Evolutionary conservation across 2,797 vertebrate species (phyloP).

Genomic region (Myripristis jacobus): DNA sequence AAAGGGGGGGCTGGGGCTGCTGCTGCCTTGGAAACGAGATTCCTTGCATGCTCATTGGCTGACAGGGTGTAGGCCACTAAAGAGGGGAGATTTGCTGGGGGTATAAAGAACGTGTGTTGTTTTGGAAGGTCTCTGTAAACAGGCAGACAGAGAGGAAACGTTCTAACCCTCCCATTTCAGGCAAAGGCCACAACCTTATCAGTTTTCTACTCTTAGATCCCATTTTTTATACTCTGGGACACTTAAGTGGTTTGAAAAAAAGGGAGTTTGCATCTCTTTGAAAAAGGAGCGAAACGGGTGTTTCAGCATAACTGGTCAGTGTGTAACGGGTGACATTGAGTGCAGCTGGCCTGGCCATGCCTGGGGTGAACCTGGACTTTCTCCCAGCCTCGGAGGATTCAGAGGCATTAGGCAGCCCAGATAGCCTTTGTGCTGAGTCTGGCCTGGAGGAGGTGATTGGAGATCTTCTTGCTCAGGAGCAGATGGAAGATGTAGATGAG

Average conservation of each 20-base stretch:
- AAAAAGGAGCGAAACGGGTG: not conserved
- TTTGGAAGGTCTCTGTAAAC: constrained; percentile 43
- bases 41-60: constrained; percentile 78
- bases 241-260: constrained; percentile 10
- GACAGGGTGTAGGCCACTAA: constrained; percentile 45
- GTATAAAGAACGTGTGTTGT: constrained; percentile 75
- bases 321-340: not conserved
- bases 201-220: not conserved
- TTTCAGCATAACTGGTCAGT: not conserved
- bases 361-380: constrained; percentile 80
- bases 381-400: constrained; percentile 58
- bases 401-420: constrained; percentile 55
- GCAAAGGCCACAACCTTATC: not conserved
- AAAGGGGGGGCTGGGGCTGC: constrained; percentile 57
- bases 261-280: not conserved
- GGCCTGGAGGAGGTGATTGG: constrained; percentile 73
- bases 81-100: constrained; percentile 62
- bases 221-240: not conserved
- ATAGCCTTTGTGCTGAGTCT: constrained; percentile 66
- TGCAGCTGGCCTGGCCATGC: constrained; percentile 70
- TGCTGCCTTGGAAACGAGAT: constrained; percentile 76
- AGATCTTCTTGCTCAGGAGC: constrained; percentile 76
- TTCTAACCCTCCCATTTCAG: constrained; percentile 8
- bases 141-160: constrained; percentile 27
- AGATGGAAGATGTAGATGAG: constrained; percentile 58